Conservation (phyloP, 2,797 vertebrate species). For the Coluber constrictor region DNA sequence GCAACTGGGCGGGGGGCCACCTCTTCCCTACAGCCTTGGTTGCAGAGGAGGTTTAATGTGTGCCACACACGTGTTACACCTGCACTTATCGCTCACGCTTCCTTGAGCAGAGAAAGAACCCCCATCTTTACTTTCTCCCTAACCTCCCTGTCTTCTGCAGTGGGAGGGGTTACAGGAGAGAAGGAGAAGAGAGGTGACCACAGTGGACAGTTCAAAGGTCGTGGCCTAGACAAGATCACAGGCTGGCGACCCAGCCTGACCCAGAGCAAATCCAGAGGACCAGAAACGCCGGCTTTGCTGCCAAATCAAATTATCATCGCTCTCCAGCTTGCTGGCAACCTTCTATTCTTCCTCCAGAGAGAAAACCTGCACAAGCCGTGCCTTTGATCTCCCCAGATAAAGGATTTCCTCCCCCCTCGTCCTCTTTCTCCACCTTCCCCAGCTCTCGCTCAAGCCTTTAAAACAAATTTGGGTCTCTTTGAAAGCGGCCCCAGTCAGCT, state of each 20-base stretch:
- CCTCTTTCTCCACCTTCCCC: constrained; percentile 9
- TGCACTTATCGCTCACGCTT: neutral
- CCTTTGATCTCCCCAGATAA: constrained; percentile 23
- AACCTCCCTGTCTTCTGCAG: neutral
- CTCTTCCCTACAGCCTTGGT: neutral
- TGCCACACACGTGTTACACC: neutral
- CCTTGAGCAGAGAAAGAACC: neutral
- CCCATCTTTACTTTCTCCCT: accelerated
- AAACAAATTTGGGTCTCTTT: constrained; percentile 42
- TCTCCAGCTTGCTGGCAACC: neutral
- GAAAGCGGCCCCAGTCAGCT: constrained; percentile 29
- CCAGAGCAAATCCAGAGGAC: neutral
- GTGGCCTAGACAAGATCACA: neutral
- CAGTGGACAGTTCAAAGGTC: neutral
- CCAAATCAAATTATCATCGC: constrained; percentile 3
- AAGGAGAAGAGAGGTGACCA: too few relatives aligned
- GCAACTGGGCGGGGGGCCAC: accelerated
- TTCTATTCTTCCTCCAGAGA: neutral
- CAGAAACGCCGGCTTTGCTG: neutral
- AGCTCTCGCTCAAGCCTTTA: constrained; percentile 30
- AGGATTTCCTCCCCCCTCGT: neutral
- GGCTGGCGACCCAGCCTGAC: neutral
- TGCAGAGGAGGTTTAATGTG: neutral
- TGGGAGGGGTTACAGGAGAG: neutral
- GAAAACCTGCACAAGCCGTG: neutral